Conservation (phyloP, 2,113 vertebrate species). For the Platysternon megacephalum region DNA sequence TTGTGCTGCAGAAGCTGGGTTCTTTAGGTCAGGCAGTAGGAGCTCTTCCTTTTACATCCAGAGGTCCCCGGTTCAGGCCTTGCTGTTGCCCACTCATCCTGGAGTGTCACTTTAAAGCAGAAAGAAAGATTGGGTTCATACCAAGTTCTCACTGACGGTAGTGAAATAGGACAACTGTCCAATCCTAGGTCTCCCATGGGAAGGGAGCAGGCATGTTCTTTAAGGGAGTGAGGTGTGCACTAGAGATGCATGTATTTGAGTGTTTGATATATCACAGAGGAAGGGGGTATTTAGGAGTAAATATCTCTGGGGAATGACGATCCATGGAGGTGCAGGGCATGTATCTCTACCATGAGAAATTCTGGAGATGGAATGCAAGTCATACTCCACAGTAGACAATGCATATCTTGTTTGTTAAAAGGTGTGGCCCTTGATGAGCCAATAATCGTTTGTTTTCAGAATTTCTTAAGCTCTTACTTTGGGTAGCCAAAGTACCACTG, state of each 20-base stretch:
- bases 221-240: background rate
- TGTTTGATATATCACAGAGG: background rate
- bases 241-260: background rate
- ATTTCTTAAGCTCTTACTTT: background rate
- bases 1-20: background rate
- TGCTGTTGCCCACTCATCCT: background rate
- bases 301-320: background rate
- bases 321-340: background rate
- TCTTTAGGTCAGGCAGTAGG: background rate
- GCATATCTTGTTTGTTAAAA: background rate
- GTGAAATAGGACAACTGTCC: background rate
- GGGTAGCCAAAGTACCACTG: background rate
- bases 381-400: background rate
- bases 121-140: background rate
- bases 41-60: background rate
- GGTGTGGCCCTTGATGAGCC: background rate
- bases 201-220: background rate
- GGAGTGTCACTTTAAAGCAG: background rate
- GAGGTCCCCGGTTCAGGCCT: background rate
- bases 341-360: background rate
- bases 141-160: background rate
- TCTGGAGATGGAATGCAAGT: background rate
- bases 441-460: background rate
- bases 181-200: background rate
- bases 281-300: background rate